A percentile compares a stretch with the other conserved stretches of the same genome.
These are phyloP conservation scores for Neostethus bicornis DNA, from an alignment of 2,797 vertebrate species.

Conservation along the genomic window DNA sequence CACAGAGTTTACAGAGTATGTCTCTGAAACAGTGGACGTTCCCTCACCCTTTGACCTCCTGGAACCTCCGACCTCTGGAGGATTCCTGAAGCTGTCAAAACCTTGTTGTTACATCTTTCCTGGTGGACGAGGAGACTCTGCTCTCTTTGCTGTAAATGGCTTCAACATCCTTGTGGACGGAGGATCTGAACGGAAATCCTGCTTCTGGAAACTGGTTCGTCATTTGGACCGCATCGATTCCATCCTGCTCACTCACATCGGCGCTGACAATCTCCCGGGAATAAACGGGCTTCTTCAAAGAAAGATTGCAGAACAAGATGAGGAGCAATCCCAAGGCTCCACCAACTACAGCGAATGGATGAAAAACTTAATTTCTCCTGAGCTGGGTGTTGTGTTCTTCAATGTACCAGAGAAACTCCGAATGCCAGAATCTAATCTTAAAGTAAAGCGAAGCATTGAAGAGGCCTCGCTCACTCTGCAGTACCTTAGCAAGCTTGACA, in stretches of 20 bases:
- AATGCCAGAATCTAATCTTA: conserved; percentile 92
- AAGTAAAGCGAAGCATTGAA: conserved; percentile 95
- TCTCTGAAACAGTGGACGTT: conserved; percentile 97
- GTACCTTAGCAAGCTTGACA: conserved; percentile 90
- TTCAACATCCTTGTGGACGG: conserved; percentile 98
- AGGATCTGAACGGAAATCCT: conserved; percentile 94
- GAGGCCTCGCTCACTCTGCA: conserved; percentile 95
- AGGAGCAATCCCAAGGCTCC: conserved; percentile 92
- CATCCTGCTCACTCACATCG: conserved; percentile 94
- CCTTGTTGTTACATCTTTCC: conserved; percentile 99
- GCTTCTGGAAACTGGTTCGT: conserved; percentile 98
- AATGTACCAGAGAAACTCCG: conserved; percentile 96
- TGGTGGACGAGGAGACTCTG: conserved; percentile 95
- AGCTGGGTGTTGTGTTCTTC: conserved; percentile 97
- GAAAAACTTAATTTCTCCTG: conserved; percentile 97
- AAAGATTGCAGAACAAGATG: conserved; percentile 95
- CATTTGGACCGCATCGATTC: conserved; percentile 98
- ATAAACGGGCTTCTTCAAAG: conserved; percentile 98
- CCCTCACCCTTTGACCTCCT: conserved; percentile 97
- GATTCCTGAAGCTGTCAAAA: conserved; percentile 97
- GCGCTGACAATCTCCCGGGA: conserved; percentile 96
- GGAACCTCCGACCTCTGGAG: conserved; percentile 96
- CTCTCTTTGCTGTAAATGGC: conserved; percentile 97
- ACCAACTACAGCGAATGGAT: conserved; percentile 96
- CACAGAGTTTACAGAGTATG: conserved; percentile 95